phyloP scores from a whole-genome alignment of 2,888 invertebrate species.

The Melinaea marsaeus region DNA sequence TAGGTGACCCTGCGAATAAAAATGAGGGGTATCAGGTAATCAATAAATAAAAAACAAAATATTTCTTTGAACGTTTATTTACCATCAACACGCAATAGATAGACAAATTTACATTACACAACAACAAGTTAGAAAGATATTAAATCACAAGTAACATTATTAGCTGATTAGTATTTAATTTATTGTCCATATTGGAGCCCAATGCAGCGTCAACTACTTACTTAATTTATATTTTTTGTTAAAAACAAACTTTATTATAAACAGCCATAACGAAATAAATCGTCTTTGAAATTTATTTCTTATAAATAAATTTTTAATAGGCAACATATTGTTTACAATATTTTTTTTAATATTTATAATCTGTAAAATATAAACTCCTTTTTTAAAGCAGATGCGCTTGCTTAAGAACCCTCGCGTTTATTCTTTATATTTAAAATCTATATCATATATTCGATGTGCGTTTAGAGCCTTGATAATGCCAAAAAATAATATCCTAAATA shows the following conservation, averaged over 20 bases:
- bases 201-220: background rate
- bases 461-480: no score
- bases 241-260: no score
- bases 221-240: background rate
- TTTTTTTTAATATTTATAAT: no score
- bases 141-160: slow-evolving; percentile 28
- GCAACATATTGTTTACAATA: no score
- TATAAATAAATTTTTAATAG: no score
- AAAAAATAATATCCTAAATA: no score
- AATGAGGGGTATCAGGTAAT: background rate
- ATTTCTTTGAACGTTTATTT: slow-evolving; percentile 66
- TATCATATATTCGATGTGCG: background rate
- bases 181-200: slow-evolving; percentile 14
- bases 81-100: slow-evolving; percentile 70
- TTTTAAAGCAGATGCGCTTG: background rate
- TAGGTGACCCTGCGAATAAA: no score
- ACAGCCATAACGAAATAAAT: no score
- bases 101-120: slow-evolving; percentile 55
- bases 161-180: slow-evolving; percentile 1
- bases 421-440: background rate
- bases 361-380: no score
- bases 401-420: background rate
- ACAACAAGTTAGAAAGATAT: slow-evolving; percentile 51
- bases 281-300: no score
- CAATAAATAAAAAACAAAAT: slow-evolving; percentile 2